Conservation (phyloP, 2,888 invertebrate genomes). For the Trachelus tabidus region DNA sequence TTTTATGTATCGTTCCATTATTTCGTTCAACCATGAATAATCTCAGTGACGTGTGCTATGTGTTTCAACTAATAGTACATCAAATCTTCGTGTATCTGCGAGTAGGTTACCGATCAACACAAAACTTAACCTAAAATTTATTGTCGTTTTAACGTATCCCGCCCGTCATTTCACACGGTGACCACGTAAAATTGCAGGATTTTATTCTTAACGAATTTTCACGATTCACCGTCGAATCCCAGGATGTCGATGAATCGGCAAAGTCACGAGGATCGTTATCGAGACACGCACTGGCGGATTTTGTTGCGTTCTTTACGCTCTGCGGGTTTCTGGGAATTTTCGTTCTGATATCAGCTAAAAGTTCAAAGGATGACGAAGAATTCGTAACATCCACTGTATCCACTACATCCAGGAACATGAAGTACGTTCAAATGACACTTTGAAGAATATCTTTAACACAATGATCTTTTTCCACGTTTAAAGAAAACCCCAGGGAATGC, state of each 20-base stretch:
- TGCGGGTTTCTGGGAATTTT: conserved; percentile 39
- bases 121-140: too few species aligned
- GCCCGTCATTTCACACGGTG: too few species aligned
- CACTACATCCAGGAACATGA: too few species aligned
- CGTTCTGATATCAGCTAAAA: conserved; percentile 38
- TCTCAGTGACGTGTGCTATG: conserved; percentile 38
- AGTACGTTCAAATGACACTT: background rate
- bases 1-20: too few species aligned
- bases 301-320: conserved; percentile 40
- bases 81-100: conserved; percentile 43
- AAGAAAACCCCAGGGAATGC: background rate
- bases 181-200: conserved; percentile 20
- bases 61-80: conserved; percentile 37
- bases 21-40: conserved; percentile 35
- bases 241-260: conserved; percentile 20
- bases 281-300: conserved; percentile 34
- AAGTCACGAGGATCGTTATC: conserved; percentile 23
- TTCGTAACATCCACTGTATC: too few species aligned
- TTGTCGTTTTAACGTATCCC: too few species aligned
- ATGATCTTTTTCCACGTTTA: too few species aligned
- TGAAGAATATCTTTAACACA: too few species aligned
- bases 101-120: conserved; percentile 25
- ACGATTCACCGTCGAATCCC: conserved; percentile 22
- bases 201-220: conserved; percentile 26
- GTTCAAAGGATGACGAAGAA: conserved; percentile 23